phyloP scores from a whole-genome alignment of 2,888 invertebrate species.

The Thymelicus lineola region DNA sequence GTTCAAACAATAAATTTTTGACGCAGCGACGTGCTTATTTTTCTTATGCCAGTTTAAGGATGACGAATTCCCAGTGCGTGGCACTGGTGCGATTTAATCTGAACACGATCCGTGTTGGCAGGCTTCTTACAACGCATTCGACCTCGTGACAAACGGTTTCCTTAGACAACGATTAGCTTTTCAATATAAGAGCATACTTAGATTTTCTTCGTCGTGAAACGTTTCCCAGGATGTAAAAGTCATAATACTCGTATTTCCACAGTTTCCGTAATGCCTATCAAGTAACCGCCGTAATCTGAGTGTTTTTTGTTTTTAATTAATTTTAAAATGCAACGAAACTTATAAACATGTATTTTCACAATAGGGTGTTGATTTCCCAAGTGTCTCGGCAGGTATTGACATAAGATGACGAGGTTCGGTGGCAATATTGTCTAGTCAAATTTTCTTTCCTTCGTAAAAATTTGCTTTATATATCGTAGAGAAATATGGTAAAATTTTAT shows the following conservation, averaged over 20 bases:
- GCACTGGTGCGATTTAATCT: neutral
- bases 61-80: slow-evolving; percentile 12
- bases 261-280: neutral
- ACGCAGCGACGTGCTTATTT: neutral
- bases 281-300: neutral
- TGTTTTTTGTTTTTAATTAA: neutral
- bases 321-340: neutral
- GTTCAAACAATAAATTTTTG: neutral
- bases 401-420: slow-evolving; percentile 11
- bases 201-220: neutral
- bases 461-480: neutral
- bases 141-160: neutral
- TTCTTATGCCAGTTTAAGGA: slow-evolving; percentile 12
- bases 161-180: neutral
- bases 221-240: too few species aligned
- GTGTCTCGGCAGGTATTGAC: slow-evolving; percentile 7
- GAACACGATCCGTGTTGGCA: neutral
- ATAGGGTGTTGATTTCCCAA: slow-evolving; percentile 6
- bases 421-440: slow-evolving; percentile 1
- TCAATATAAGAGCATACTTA: neutral
- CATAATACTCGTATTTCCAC: too few species aligned
- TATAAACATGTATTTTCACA: neutral
- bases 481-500: neutral
- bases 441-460: neutral
- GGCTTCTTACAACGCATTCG: neutral